phyloP scores from a whole-genome alignment of 1,140 invertebrate species.

The Neodiprion fabricii region DNA sequence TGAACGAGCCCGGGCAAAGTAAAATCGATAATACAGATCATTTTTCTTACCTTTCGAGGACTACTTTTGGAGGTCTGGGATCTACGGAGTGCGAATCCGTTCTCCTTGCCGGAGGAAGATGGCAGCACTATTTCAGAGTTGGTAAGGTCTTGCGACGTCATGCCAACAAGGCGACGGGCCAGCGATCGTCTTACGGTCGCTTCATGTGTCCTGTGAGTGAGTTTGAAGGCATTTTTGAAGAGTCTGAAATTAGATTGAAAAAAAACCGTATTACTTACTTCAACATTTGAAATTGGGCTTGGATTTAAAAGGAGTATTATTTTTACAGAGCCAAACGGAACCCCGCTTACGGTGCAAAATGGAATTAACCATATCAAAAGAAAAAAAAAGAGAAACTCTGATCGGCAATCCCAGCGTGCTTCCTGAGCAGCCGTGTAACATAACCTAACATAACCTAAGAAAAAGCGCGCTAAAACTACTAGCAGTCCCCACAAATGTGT shows the following conservation, averaged over 20 bases:
- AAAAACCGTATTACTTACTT: neutral
- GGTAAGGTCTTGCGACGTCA: conserved; percentile 40
- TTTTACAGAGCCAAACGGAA: no score
- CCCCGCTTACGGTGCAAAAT: no score
- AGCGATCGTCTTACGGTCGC: conserved; percentile 34
- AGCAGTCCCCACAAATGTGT: neutral
- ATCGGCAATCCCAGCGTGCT: no score
- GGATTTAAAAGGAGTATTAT: no score
- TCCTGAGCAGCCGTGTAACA: no score
- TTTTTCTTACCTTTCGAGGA: conserved; percentile 46
- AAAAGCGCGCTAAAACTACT: conserved; percentile 7
- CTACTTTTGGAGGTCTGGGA: conserved; percentile 36
- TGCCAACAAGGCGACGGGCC: conserved; percentile 38
- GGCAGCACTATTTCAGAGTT: conserved; percentile 36
- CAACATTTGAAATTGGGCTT: no score
- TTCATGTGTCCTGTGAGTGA: conserved; percentile 47
- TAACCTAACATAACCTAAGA: neutral
- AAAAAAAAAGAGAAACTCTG: no score
- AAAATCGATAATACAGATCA: conserved; percentile 1
- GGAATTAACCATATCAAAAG: no score
- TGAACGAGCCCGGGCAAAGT: neutral
- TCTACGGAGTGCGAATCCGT: conserved; percentile 38
- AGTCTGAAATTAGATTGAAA: conserved; percentile 45
- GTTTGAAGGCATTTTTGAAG: conserved; percentile 55
- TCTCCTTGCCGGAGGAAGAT: conserved; percentile 43